Evolutionary conservation across 1,140 invertebrate genomes (phyloP), one percentile per base, ranked within the genome.

Genomic region (Dreissena rostriformis): DNA sequence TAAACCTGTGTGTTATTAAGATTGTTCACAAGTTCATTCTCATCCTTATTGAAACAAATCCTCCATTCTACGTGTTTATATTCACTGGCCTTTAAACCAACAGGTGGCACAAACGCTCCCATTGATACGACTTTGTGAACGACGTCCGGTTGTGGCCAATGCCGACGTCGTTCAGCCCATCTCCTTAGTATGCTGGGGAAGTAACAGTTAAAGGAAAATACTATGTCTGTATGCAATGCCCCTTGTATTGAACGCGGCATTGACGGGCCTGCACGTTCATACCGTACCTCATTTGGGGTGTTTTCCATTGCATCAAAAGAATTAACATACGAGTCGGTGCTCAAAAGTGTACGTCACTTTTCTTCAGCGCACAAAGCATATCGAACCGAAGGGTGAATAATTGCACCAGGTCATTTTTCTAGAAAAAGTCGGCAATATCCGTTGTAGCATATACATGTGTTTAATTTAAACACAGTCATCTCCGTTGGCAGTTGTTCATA

Each of bases 71-170:
- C 11, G 51, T 22, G 14, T 14, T 49, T 51, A 10, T 24, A 19
- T 24, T 53, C 11, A 53, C 71, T 73, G 6, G 19, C 71, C 24
- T 73, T 73, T 19, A 52, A 73, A 26, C 29, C 71, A 73, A 73
- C 49, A 29, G 71, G 71, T 22, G 55, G 22, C 22, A 73, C 51
- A 8, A 53, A 53, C 26, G 26, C 71, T 15, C 55, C 71, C 22
- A 73, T 26, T 52, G 14, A 14, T 22, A 53, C 52, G 11, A 73
- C 22, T 24, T 19, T 53, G 0, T 51, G 26, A 24, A 73, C 26
- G 6, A 4, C 26, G 6, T 24, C 15, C 2, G 39, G 71, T n/a
- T n/a, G n/a, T n/a, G n/a, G n/a, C 29, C 71, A 73, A 19, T 24
- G 19, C 22, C 71, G 28, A 24, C 22, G 15, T 53, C 71, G 19